These are phyloP conservation scores for Nyctalus aviator DNA, from an alignment of 2,797 vertebrate genomes.

Conservation along the genomic window DNA sequence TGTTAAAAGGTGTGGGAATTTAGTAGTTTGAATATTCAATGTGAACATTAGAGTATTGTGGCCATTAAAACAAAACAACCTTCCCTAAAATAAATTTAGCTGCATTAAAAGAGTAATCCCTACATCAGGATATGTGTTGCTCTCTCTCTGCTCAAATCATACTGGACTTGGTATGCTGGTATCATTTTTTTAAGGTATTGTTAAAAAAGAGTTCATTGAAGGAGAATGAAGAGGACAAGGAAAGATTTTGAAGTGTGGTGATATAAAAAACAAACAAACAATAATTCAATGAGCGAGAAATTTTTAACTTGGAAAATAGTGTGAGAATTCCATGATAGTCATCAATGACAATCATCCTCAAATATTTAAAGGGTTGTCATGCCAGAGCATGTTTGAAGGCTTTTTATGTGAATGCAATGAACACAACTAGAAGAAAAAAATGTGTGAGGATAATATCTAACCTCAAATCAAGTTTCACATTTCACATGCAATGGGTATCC, in stretches of 20 bases:
- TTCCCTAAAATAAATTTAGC: neutral
- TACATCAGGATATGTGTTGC: neutral
- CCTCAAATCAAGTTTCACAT: neutral
- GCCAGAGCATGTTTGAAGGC: neutral
- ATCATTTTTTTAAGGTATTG: neutral
- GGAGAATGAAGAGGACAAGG: neutral
- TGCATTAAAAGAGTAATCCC: neutral
- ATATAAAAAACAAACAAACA: neutral
- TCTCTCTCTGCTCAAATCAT: neutral
- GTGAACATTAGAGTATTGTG: neutral
- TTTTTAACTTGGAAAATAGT: neutral
- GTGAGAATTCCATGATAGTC: neutral
- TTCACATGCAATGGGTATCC: neutral
- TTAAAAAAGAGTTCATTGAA: neutral
- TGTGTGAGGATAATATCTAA: neutral
- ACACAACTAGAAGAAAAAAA: neutral
- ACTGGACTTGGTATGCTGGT: neutral
- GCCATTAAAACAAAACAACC: neutral
- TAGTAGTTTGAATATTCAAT: neutral
- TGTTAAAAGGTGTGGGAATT: neutral
- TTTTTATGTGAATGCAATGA: neutral
- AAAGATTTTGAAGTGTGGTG: neutral
- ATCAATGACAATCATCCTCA: neutral
- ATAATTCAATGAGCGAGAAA: neutral
- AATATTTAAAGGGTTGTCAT: neutral